Evolutionary conservation across 2,888 invertebrate species (phyloP).

Genomic region (Rhabditophanes sp.): DNA sequence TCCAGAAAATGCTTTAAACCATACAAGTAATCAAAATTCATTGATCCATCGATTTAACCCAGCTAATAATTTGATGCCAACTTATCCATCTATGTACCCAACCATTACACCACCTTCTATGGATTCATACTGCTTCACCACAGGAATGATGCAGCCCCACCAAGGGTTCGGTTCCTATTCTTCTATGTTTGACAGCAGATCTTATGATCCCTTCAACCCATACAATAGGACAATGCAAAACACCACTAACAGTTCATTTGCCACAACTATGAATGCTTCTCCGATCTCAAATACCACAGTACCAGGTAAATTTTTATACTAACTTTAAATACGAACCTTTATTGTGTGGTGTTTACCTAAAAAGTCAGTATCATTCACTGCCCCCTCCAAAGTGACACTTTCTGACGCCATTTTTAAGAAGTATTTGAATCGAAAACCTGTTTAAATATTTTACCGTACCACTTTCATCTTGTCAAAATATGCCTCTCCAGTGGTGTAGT

Average conservation of each 20-base stretch:
- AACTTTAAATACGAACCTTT: not conserved
- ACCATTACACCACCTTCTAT: no score
- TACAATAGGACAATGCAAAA: slow-evolving; percentile 23
- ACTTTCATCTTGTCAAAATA: slow-evolving; percentile 3
- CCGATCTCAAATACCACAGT: slow-evolving; percentile 17
- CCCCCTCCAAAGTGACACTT: no score
- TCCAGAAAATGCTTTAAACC: no score
- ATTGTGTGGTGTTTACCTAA: not conserved
- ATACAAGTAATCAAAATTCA: no score
- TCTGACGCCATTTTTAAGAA: no score
- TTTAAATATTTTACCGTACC: no score
- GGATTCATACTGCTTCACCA: slow-evolving; percentile 6
- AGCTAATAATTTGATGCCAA: no score
- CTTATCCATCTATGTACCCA: no score
- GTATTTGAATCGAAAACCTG: no score
- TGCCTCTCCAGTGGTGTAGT: slow-evolving; percentile 4
- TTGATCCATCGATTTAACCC: no score
- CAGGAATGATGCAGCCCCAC: slow-evolving; percentile 1
- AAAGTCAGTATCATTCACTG: slow-evolving; percentile 3
- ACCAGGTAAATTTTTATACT: slow-evolving; percentile 16
- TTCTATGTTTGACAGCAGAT: slow-evolving; percentile 1
- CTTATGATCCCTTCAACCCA: no score
- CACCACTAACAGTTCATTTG: slow-evolving; percentile 7
- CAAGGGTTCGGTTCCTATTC: not conserved
- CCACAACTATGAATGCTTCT: slow-evolving; percentile 25